These are phyloP conservation scores for Diglossa cyanea DNA, from an alignment of 2,797 vertebrate genomes.

Conservation along the genomic window DNA sequence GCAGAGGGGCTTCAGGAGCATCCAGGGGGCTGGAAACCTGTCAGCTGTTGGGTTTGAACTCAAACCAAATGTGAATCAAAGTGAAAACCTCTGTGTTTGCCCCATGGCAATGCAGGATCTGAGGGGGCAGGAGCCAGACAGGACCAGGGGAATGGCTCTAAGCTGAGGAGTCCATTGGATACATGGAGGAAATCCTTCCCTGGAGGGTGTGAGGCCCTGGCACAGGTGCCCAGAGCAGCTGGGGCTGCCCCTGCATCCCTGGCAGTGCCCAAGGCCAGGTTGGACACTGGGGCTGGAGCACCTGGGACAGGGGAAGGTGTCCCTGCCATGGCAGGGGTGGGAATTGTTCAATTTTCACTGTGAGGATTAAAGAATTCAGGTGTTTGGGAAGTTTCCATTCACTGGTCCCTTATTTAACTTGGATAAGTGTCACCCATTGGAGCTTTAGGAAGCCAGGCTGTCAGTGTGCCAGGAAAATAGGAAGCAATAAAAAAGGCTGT, in stretches of 20 bases:
- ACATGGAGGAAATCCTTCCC: background rate
- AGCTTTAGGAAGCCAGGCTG: background rate
- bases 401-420: background rate
- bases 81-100: background rate
- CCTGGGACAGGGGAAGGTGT: background rate
- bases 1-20: background rate
- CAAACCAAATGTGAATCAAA: rapidly evolving
- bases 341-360: background rate
- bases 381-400: background rate
- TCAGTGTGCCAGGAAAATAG: background rate
- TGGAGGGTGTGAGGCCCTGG: background rate
- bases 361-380: background rate
- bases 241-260: background rate
- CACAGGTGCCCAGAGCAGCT: background rate
- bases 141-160: background rate
- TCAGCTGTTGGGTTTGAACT: rapidly evolving
- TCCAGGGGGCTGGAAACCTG: background rate
- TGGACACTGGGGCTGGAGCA: background rate
- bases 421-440: background rate
- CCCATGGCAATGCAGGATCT: rapidly evolving
- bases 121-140: background rate
- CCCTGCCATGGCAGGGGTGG: background rate
- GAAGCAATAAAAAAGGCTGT: background rate
- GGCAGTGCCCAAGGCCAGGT: background rate
- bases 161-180: background rate